phyloP scores from a whole-genome alignment of 2,888 invertebrate genomes.

The Sarcophaga carnaria region DNA sequence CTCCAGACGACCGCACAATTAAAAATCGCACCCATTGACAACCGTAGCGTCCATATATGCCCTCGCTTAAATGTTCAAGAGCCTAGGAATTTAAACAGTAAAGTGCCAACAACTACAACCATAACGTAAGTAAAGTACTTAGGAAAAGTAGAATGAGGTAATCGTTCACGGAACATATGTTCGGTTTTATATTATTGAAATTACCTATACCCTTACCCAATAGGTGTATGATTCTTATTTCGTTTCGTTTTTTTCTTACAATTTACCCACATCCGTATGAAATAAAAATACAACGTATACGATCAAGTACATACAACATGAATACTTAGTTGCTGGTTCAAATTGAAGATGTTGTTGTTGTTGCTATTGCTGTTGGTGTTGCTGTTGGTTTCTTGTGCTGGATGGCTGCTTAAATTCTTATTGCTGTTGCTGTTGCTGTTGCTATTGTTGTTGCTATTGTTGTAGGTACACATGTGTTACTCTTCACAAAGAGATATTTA shows the following conservation, averaged over 20 bases:
- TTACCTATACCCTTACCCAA: constrained; percentile 31
- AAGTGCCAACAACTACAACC: too few species aligned
- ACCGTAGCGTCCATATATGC: too few species aligned
- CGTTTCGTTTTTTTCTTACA: constrained; percentile 3
- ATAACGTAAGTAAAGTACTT: too few species aligned
- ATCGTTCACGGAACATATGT: too few species aligned
- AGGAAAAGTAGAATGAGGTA: too few species aligned
- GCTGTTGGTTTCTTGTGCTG: constrained; percentile 42
- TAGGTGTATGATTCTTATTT: background rate
- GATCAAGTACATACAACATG: constrained; percentile 53
- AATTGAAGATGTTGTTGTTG: constrained; percentile 52
- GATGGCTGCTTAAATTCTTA: constrained; percentile 8
- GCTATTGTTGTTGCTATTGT: constrained; percentile 21
- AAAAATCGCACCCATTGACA: too few species aligned
- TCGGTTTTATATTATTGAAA: background rate
- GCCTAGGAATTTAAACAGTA: too few species aligned
- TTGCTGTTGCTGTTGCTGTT: constrained; percentile 24
- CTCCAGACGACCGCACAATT: too few species aligned
- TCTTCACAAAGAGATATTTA: constrained; percentile 58
- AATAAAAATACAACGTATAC: constrained; percentile 44
- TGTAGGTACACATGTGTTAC: constrained; percentile 61
- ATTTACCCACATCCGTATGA: constrained; percentile 44
- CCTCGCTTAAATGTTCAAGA: too few species aligned
- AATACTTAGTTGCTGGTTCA: constrained; percentile 63
- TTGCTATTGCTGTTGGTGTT: constrained; percentile 41